Evolutionary conservation across 2,797 vertebrate genomes (phyloP), one percentile per base, ranked within the genome.

Genomic region (Chelonia mydas): DNA sequence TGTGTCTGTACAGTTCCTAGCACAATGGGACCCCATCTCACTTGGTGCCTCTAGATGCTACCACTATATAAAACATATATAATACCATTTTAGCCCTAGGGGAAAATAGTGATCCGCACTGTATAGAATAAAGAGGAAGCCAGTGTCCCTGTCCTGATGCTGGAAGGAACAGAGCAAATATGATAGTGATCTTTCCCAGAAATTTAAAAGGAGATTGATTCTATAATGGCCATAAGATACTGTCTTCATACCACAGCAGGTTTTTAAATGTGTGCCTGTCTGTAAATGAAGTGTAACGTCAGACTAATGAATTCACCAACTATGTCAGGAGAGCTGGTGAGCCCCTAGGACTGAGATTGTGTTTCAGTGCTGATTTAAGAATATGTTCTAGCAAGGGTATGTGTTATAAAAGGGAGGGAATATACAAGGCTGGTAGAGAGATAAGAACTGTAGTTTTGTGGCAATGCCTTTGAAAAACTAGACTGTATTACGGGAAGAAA

Each of bases 151-250:
- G 57, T 94, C 87, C 95, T 95, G 68, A 47, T 83, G 94, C 11
- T 87, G 91, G 94, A 93, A 95, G 77, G 21, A 86, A 93, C 86
- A 91, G 83, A 91, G 87, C 61, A 95, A 97, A 90, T 81, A 74
- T 3, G n/a, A 84, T 90, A 23, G 81, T 80, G 90, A 95, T 95
- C 82, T 78, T 65, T 95, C 87, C 83, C 84, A 92, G 96, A 94
- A 96, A 96, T 95, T 84, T 87, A 94, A 93, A 97, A 95, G 86
- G 92, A 97, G 91, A 37, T 91, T 85, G 95, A 72, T 96, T 97
- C 93, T 93, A 37, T 90, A 84, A 49, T 83, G 87, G 50, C 54
- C 17, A 16, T 81, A 65, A 81, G 45, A 79, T 65, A 68, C 88
- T 88, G 93, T 95, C 86, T 92, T 88, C 0, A 0, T 72, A 2